Evolutionary conservation across 2,113 vertebrate species (phyloP), one percentile per base, ranked within the genome.

Genomic region (Apaloderma vittatum): DNA sequence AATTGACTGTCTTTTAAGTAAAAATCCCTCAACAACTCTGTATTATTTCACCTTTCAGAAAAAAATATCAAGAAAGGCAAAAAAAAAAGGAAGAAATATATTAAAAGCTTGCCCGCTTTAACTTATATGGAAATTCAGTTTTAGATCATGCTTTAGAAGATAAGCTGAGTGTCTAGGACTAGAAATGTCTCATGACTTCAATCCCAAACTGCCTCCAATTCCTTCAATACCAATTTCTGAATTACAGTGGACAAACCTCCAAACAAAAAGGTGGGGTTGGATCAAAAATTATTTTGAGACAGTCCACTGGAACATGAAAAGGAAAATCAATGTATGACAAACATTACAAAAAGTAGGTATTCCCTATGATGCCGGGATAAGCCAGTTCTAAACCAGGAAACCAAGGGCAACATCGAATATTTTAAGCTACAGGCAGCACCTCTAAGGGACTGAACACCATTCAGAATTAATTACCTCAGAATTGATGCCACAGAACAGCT

Each of bases 201-300:
- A 49, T 80, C 71, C 70, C 93, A 88, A 97, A 76, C 49, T 15
- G 32, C 30, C 45, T 80, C 46, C 61, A 58, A 15, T 23, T 40
- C 40, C 40, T 40, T 12, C 40, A 40, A 71, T 40, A 92, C 74
- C 48, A 88, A 96, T 84, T 97, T 84, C 90, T 88, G 71, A 95
- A 91, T 91, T 54, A 95, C 36, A 94, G 90, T 48, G n/a, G 88
- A 96, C 15, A 87, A 94, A 79, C 91, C 62, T 88, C 88, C 5
- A 20, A 93, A 55, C 48, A 30, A 93, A 76, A 90, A 84, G 32
- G 18, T 71, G 19, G 32, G 54, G n/a, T 26, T 94, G 70, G 81
- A 97, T 84, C 11, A 94, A 73, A 95, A 93, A 54, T 34, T 37
- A 80, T 34, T 86, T 73, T 30, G 34, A 74, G 66, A 70, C 8